Conservation (phyloP, 1,140 invertebrate species). For the Belonocnema kinseyi region DNA sequence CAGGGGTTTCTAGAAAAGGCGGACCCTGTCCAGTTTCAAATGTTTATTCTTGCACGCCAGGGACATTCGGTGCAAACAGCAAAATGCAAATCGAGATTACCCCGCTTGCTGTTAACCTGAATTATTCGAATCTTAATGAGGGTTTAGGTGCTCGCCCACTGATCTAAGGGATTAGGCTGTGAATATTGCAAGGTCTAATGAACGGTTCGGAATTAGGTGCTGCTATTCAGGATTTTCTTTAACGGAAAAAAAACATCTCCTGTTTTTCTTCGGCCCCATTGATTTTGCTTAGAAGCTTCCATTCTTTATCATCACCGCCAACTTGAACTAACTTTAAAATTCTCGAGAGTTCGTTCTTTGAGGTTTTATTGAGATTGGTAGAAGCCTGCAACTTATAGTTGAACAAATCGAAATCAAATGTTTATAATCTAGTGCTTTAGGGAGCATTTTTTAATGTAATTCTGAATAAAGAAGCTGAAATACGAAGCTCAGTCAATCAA, state of each 20-base stretch:
- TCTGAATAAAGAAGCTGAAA: conserved; percentile 42
- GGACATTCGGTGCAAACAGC: conserved; percentile 62
- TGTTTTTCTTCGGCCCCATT: conserved; percentile 7
- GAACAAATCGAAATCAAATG: too few species aligned
- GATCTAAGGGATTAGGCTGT: conserved; percentile 74
- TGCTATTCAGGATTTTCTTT: conserved; percentile 51
- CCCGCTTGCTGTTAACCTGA: conserved; percentile 74
- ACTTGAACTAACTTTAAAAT: background rate
- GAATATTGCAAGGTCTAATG: conserved; percentile 73
- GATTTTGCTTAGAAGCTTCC: background rate
- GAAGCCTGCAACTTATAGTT: too few species aligned
- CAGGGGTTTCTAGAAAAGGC: background rate
- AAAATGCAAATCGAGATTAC: conserved; percentile 75
- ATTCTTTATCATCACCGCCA: background rate
- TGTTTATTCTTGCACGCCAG: conserved; percentile 59
- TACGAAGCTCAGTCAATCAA: conserved; percentile 69
- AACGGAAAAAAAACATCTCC: background rate
- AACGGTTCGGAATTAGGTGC: conserved; percentile 61
- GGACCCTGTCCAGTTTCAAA: conserved; percentile 26
- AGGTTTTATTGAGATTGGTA: background rate
- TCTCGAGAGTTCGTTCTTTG: background rate
- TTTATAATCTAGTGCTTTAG: background rate
- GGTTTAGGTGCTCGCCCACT: conserved; percentile 72
- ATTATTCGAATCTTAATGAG: conserved; percentile 77
- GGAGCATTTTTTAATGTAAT: conserved; percentile 46